These are phyloP conservation scores for Lysiphlebus fabarum DNA, from an alignment of 1,140 invertebrate species.

Conservation along the genomic window DNA sequence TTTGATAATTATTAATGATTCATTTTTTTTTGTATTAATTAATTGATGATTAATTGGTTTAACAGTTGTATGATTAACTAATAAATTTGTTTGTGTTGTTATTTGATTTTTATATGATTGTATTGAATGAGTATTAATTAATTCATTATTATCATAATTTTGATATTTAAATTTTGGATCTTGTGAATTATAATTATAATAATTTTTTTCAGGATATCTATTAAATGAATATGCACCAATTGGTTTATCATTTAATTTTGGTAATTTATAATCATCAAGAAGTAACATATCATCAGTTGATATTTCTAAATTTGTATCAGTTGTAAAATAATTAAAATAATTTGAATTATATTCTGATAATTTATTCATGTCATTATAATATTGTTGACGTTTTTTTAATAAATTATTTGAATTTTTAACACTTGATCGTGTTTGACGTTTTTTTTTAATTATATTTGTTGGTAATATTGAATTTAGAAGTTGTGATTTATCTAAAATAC, in stretches of 20 bases:
- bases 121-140: not conserved
- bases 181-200: too few relatives aligned
- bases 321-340: not conserved
- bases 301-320: not conserved
- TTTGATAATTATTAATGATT: constrained; percentile 3
- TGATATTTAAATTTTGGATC: too few relatives aligned
- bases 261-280: not conserved
- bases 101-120: not conserved
- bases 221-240: not conserved
- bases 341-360: not conserved
- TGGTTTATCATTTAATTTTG: not conserved
- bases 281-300: not conserved
- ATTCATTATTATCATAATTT: not conserved
- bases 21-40: not conserved
- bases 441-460: not conserved
- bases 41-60: not conserved
- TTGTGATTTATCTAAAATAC: constrained; percentile 7
- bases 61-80: not conserved
- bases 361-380: not conserved
- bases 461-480: not conserved
- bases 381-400: too few relatives aligned
- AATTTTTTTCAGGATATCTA: too few relatives aligned
- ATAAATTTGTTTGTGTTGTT: not conserved
- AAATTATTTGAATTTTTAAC: too few relatives aligned
- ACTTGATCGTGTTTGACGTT: not conserved